Evolutionary conservation across 2,797 vertebrate genomes (phyloP), one percentile per base, ranked within the genome.

Genomic region (Notoglanidium macrostoma): DNA sequence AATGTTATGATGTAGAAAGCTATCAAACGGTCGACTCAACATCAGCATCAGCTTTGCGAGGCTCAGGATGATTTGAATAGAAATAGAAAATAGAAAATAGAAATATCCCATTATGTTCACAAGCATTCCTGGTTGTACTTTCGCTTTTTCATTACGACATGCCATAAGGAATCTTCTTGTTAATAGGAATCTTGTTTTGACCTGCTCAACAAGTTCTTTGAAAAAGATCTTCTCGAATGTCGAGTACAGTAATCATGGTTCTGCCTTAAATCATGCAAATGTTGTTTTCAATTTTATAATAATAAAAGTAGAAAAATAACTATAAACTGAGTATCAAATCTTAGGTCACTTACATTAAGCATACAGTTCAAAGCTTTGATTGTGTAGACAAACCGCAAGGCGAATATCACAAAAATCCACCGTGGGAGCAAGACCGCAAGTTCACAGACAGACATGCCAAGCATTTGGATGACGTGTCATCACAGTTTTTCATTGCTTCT

Each of bases 101-200:
- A 21, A 40, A 40, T 9, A 70, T 6, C 15, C 15, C 23, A 14
- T 74, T 5, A 49, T 0, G 44, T 74, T 21, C 12, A 68, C 21
- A 86, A 29, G 35, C 5, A 1, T 8, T 21, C 12, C 61, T 17
- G 9, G 26, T 70, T 83, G 83, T 78, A 77, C 59, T 88, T 88
- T 86, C 61, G 19, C 10, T 84, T 79, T 57, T 17, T 6, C 55
- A 26, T 61, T 44, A 15, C n/a, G 23, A 35, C 1, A 0, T 35
- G 26, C 21, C 29, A 63, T 46, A 19, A 83, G 46, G n/a, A 68
- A 83, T 49, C 11, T 57, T 79, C 8, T 82, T 65, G 35, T 51
- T 83, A 21, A n/a, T n/a, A 54, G 85, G 85, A 87, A 90, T 89
- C 61, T 79, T 67, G 89, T 49, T 70, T 65, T 76, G 32, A 85